Evolutionary conservation across 1,140 invertebrate genomes (phyloP), one percentile per base, ranked within the genome.

Genomic region (Drosophila pandora): DNA sequence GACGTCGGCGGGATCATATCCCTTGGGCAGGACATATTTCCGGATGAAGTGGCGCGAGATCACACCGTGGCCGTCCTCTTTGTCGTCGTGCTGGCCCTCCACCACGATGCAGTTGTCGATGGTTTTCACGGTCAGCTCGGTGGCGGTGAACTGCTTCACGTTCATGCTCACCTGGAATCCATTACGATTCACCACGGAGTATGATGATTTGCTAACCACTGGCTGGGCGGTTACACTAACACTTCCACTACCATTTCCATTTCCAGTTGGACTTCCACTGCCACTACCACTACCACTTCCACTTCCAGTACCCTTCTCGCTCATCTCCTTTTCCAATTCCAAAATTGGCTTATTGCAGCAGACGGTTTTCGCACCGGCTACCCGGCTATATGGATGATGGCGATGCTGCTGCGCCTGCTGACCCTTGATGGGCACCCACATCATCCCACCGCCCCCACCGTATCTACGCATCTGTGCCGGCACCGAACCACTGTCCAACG

Each of bases 101-200:
- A 96, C 93, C 6, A 95, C 93, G 4, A 96, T 93, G 56, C 93
- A 93, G 28, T 95, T 94, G 69, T 96, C 95, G 9, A 95, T 93
- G 9, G 95, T 95, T 90, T 96, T 96, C 0, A 97, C 95, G 21
- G 93, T 94, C 25, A 97, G 94, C 91, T 97, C 96, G 57, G 96
- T 94, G 0, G 96, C 95, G 25, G 94, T 93, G 92, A 94, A 96
- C 50, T 96, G 94, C 55, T 95, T 93, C 2, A 96, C 93, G 79
- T 96, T 95, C 82, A 96, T 92, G 75, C 94, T 93, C 65, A 95
- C 94, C 81, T 94, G 92, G 75, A 94, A 93, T 23, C 91, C 91
- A 43, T 92, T 90, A 1, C 90, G 89, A 54, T 91, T 91, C 17
- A 90, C 79, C 59, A 91, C 80, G 28, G 90, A 91, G 28, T 91